These are phyloP conservation scores for Sula dactylatra DNA, from an alignment of 2,113 vertebrate species.

Conservation along the genomic window DNA sequence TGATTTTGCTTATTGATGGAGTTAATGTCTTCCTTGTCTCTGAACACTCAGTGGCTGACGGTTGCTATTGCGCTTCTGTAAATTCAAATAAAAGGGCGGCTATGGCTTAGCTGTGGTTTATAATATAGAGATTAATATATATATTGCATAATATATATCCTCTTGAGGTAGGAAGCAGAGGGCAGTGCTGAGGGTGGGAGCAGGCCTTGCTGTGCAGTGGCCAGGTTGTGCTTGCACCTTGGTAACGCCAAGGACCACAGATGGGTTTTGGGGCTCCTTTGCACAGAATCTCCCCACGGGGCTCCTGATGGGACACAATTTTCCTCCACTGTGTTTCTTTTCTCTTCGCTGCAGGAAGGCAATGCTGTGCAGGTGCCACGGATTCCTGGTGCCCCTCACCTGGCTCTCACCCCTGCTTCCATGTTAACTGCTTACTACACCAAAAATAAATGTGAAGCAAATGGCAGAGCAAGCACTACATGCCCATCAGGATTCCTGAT, in stretches of 20 bases:
- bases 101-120: not conserved
- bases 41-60: rapidly evolving
- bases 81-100: not conserved
- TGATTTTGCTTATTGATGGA: not conserved
- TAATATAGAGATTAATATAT: not conserved
- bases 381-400: too few species aligned
- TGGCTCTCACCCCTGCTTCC: not conserved
- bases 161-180: not conserved
- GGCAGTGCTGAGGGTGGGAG: not conserved
- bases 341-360: not conserved
- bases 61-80: not conserved
- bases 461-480: not conserved
- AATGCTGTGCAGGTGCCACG: not conserved
- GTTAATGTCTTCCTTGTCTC: not conserved
- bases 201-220: not conserved
- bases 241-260: rapidly evolving
- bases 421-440: not conserved
- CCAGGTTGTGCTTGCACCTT: not conserved
- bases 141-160: too few species aligned
- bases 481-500: not conserved
- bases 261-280: not conserved
- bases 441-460: not conserved
- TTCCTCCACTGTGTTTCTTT: not conserved
- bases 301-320: not conserved
- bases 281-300: not conserved